Percentiles rank a stretch among this genome's conserved stretches.
These are phyloP conservation scores for Bibio marci DNA, from an alignment of 2,888 invertebrate genomes.

Conservation along the genomic window DNA sequence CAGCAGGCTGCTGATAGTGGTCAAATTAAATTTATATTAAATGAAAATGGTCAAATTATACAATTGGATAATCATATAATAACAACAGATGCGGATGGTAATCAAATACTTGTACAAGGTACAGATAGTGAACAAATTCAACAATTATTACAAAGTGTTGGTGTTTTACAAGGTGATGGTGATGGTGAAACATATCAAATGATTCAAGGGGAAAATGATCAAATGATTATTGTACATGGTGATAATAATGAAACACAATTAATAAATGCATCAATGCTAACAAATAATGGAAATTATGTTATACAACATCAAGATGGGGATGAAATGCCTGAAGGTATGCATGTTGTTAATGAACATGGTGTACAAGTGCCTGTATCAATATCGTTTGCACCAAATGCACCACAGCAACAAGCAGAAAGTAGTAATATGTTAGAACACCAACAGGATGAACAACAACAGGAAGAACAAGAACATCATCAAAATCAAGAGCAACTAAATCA, in stretches of 20 bases:
- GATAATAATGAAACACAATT: constrained; percentile 27
- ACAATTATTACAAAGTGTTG: constrained; percentile 28
- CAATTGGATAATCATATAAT: constrained; percentile 30
- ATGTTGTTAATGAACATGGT: constrained; percentile 29
- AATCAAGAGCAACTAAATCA: neutral
- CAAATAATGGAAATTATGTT: constrained; percentile 28
- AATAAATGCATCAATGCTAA: constrained; percentile 28
- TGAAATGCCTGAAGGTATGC: constrained; percentile 22
- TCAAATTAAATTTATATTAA: constrained; percentile 30
- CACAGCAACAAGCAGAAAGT: constrained; percentile 21
- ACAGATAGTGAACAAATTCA: constrained; percentile 29
- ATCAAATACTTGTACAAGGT: constrained; percentile 28
- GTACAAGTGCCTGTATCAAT: constrained; percentile 30
- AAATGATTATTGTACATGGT: constrained; percentile 29
- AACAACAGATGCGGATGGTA: constrained; percentile 28
- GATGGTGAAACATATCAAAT: constrained; percentile 30
- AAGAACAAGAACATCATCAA: constrained; percentile 3
- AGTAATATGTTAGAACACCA: constrained; percentile 16
- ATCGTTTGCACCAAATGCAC: constrained; percentile 19
- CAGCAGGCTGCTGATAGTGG: constrained; percentile 29
- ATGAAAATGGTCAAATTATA: constrained; percentile 28
- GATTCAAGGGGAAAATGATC: constrained; percentile 27
- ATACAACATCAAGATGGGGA: constrained; percentile 18
- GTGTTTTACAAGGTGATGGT: constrained; percentile 28
- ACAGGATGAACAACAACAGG: constrained; percentile 21